Base-by-base conservation (phyloP, 1,140 invertebrate genomes). In the Sycophila sp. region DNA sequence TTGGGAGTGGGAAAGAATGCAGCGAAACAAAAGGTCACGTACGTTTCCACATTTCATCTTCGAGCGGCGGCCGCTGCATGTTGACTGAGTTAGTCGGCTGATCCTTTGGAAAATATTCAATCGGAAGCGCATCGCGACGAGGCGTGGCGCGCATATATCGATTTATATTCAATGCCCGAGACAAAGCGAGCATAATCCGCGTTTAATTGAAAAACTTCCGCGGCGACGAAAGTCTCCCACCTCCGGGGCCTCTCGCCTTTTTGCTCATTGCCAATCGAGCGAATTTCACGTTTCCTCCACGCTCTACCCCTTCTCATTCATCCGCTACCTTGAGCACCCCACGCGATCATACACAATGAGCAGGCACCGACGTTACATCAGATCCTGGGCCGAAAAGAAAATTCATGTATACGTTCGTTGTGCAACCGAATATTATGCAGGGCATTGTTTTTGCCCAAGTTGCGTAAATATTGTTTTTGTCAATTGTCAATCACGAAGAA, bases 151-250 rank as follows among this genome's bases (percentile, higher is more conserved):
- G 28, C 30, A 64, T 59, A 60, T 76, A 80, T 82, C 78, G 80
- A 80, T 81, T 74, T 82, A 80, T 80, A 81, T 81, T 82, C 79
- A 81, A 81, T 58, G 81, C 77, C 74, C 73, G 75, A 78, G 76
- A 81, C 80, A 82, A 81, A 81, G 80, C 81, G 80, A 13, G 77
- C 76, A 80, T 82, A 83, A 83, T 83, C 81, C 81, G 75, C 70
- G 73, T 83, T 83, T 83, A 83, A 83, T 83, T 82, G 81, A 81
- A 83, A 83, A 83, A 83, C 79, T 81, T 82, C 73, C 38, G 28
- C 19, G 51, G 36, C 38, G 2, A 11, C 38, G 38, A 36, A 6
- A 17, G 22, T 26, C 47, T 8, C 36, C 34, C 51, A n/a, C 28
- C 5, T 34, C 34, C 26, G 2, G 5, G 10, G n/a, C 5, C 53